phyloP scores from a whole-genome alignment of 2,797 vertebrate genomes.

The Bradypus variegatus region DNA sequence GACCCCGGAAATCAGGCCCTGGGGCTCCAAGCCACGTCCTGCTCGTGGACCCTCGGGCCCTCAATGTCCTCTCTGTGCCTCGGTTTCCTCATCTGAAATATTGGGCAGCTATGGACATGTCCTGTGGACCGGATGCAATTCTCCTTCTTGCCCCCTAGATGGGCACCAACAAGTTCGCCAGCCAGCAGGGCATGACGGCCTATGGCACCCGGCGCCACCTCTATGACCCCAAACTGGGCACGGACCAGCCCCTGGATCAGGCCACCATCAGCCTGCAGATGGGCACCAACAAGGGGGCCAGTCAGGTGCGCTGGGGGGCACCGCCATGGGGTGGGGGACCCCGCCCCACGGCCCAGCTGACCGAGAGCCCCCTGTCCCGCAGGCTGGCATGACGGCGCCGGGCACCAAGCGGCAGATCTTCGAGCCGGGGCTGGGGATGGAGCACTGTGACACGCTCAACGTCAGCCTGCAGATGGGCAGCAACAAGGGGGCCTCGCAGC shows the following conservation, averaged over 20 bases:
- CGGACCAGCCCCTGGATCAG: slow-evolving; percentile 88
- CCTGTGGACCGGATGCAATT: neutral
- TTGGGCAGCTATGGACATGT: neutral
- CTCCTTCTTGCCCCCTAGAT: slow-evolving; percentile 75
- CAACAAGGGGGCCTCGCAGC: slow-evolving; percentile 92
- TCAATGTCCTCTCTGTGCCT: neutral
- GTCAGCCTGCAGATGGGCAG: slow-evolving; percentile 97
- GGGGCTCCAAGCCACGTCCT: neutral
- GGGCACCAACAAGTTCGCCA: slow-evolving; percentile 97
- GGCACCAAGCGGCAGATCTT: slow-evolving; percentile 95
- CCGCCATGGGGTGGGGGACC: fast-evolving
- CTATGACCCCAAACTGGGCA: slow-evolving; percentile 88
- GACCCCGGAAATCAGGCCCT: neutral
- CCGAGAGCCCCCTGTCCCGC: neutral
- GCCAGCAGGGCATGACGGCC: slow-evolving; percentile 97
- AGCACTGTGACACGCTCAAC: slow-evolving; percentile 84
- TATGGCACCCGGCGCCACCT: slow-evolving; percentile 92
- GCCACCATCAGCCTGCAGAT: slow-evolving; percentile 95
- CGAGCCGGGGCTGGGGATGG: slow-evolving; percentile 89
- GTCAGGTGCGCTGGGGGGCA: slow-evolving; percentile 77
- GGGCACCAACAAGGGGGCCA: slow-evolving; percentile 97
- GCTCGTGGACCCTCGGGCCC: neutral
- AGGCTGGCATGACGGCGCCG: slow-evolving; percentile 94
- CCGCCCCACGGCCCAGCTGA: no score
- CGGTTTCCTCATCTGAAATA: neutral